phyloP scores from a whole-genome alignment of 2,888 invertebrate species.

The Ametastegia equiseti region DNA sequence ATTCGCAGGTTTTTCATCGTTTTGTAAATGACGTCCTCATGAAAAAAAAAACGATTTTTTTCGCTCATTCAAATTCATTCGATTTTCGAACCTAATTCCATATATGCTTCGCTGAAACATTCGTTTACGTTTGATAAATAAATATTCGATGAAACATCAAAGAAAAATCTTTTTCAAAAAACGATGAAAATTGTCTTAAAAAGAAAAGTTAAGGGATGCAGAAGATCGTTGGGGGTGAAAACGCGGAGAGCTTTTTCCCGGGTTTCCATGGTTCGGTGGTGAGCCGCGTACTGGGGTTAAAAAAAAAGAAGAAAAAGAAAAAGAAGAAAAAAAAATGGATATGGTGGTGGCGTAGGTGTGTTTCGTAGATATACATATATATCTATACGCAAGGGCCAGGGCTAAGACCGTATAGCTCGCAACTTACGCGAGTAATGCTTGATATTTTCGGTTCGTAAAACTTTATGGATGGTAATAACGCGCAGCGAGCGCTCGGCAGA shows the following conservation, averaged over 20 bases:
- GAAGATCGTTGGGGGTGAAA: background rate
- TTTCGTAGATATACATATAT: background rate
- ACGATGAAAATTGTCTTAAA: too few species aligned
- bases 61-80: background rate
- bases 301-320: too few species aligned
- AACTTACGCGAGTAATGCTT: conserved; percentile 53
- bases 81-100: too few species aligned
- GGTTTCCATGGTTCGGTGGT: conserved; percentile 7
- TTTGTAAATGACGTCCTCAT: background rate
- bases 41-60: background rate
- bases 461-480: conserved; percentile 61
- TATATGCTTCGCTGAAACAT: background rate
- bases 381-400: background rate
- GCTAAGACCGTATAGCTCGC: conserved; percentile 27
- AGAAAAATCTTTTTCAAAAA: too few species aligned
- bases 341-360: too few species aligned
- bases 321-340: too few species aligned
- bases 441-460: conserved; percentile 66
- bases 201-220: background rate
- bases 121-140: background rate
- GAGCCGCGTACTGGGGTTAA: background rate
- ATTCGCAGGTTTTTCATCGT: background rate
- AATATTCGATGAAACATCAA: background rate
- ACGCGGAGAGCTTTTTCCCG: background rate
- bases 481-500: conserved; percentile 52